Evolutionary conservation across 2,888 invertebrate genomes (phyloP).

Genomic region (Torymus auratus): DNA sequence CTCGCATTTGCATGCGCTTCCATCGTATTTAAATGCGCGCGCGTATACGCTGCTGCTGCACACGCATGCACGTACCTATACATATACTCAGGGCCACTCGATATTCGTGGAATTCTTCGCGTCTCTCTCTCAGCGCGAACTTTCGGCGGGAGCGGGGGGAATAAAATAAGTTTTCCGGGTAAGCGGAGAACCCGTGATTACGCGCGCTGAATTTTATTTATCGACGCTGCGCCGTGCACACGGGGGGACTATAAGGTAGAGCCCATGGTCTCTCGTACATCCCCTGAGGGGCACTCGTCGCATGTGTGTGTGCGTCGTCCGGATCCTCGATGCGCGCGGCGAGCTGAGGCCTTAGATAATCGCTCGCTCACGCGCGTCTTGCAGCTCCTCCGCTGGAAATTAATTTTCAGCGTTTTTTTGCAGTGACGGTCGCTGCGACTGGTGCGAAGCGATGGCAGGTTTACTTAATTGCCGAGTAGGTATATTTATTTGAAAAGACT

Average conservation of each 20-base stretch:
- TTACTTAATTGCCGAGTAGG: too few relatives aligned
- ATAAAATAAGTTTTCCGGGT: slow-evolving; percentile 59
- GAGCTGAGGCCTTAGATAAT: slow-evolving; percentile 37
- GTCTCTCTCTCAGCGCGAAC: neutral
- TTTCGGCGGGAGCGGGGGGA: too few relatives aligned
- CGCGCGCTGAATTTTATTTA: slow-evolving; percentile 60
- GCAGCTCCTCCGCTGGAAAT: slow-evolving; percentile 17
- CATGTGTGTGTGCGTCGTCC: slow-evolving; percentile 16
- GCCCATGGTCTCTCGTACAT: slow-evolving; percentile 28
- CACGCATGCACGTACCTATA: neutral
- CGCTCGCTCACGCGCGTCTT: neutral
- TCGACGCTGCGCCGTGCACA: neutral
- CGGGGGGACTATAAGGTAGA: slow-evolving; percentile 14
- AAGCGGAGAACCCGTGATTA: slow-evolving; percentile 60
- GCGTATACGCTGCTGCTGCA: too few relatives aligned
- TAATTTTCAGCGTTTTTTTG: slow-evolving; percentile 43
- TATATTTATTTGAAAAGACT: too few relatives aligned
- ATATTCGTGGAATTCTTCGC: slow-evolving; percentile 12
- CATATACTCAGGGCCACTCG: slow-evolving; percentile 3
- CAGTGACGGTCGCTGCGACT: too few relatives aligned
- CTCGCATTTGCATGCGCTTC: slow-evolving; percentile 39
- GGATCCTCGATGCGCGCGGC: slow-evolving; percentile 16
- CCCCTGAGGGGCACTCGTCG: slow-evolving; percentile 28
- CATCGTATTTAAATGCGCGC: slow-evolving; percentile 22
- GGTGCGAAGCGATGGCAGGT: too few relatives aligned